Evolutionary conservation across 2,797 vertebrate genomes (phyloP).

Genomic region (Paramormyrops hopkinsi): DNA sequence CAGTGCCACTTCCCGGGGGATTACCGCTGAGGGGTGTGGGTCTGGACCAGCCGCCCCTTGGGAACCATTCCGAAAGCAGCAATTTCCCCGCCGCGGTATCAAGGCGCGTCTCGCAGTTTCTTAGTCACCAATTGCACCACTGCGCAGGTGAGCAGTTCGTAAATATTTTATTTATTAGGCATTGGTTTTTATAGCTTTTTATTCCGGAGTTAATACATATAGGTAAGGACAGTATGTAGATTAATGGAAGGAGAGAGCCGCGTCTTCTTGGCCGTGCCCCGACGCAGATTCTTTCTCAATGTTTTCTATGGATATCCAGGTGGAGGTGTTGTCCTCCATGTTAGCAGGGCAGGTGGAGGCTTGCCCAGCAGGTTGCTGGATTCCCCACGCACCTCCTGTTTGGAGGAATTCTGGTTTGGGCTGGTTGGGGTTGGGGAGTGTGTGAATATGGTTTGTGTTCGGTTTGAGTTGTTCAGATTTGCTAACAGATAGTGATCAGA

Average conservation of each 20-base stretch:
- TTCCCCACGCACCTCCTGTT: background rate
- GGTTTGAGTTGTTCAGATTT: background rate
- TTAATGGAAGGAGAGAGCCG: background rate
- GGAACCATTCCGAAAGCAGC: background rate
- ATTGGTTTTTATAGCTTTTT: background rate
- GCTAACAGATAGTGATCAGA: background rate
- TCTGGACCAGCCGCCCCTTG: background rate
- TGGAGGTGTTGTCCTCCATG: background rate
- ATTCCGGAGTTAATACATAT: background rate
- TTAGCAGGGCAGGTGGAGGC: background rate
- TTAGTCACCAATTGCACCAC: background rate
- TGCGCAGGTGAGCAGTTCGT: background rate
- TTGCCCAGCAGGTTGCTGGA: background rate
- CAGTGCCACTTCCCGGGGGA: background rate
- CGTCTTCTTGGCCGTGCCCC: background rate
- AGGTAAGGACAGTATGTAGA: background rate
- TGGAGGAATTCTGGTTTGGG: slow-evolving; percentile 13
- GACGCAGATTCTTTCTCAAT: background rate
- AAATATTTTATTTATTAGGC: background rate
- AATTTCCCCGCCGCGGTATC: background rate
- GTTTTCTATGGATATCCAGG: background rate
- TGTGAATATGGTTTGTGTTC: background rate
- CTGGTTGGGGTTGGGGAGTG: background rate
- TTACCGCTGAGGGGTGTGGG: background rate
- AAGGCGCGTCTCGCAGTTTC: background rate